Evolutionary conservation across 2,888 invertebrate genomes (phyloP).

Genomic region (Vannuccia rotundouncinata): DNA sequence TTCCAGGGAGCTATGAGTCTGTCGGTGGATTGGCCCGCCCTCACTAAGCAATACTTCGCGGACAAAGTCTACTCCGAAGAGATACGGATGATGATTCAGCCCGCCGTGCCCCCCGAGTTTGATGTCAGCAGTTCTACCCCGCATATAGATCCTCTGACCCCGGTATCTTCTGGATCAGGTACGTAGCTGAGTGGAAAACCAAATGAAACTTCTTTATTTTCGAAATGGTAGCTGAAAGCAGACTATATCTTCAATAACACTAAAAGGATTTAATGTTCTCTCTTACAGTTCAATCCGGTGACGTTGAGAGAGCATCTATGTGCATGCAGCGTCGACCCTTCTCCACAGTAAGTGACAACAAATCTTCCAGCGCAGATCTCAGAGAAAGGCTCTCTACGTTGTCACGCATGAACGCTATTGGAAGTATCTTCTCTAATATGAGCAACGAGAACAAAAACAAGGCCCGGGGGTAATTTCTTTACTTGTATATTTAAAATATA

Average conservation of each 20-base stretch:
- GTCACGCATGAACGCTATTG: neutral
- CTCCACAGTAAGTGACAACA: neutral
- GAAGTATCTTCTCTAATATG: neutral
- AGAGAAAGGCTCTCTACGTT: neutral
- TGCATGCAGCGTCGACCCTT: neutral
- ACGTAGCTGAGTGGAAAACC: neutral
- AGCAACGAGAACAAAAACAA: neutral
- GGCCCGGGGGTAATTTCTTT: neutral
- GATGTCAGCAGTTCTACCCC: no score
- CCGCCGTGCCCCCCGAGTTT: conserved; percentile 13
- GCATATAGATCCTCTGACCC: no score
- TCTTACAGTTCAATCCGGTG: no score
- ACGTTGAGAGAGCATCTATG: no score
- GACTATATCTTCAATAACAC: no score
- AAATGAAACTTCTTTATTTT: no score
- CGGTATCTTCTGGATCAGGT: no score
- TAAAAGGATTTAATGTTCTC: no score
- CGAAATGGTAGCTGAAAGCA: no score
- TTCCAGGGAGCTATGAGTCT: conserved; percentile 91
- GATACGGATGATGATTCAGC: conserved; percentile 55
- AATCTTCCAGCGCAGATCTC: neutral
- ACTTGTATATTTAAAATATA: no score
- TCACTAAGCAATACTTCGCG: conserved; percentile 77
- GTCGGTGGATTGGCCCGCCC: conserved; percentile 83
- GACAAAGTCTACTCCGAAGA: conserved; percentile 74